Evolutionary conservation across 2,797 vertebrate species (phyloP), one percentile per base, ranked within the genome.

Genomic region (Vireo griseus): DNA sequence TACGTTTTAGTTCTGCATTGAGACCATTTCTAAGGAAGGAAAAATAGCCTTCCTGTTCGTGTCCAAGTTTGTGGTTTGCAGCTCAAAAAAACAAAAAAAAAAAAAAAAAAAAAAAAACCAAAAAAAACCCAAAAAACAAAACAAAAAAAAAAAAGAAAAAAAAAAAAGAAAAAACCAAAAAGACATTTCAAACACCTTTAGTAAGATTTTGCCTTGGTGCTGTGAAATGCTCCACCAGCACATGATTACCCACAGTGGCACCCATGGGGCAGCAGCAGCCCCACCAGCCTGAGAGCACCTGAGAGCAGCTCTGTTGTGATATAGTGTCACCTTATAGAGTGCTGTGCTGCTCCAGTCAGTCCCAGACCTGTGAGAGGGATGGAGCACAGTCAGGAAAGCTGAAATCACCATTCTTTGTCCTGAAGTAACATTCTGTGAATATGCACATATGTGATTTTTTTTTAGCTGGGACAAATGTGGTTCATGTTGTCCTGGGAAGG

Each of bases 21-120:
- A 31, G 79, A 82, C 67, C 13, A 63, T 85, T 89, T 54, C 44
- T 83, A 42, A 65, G 33, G 73, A 96, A 94, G 58, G 61, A 21
- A 84, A 93, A 89, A 68, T 45, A 48, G 39, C 5, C 2, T 88
- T 93, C 55, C 17, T 37, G 6, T 47, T 74, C 2, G 0, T 81
- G 35, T 84, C 15, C 16, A 76, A 96, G 44, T 73, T 59, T 44
- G 11, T 29, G 31, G 16, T 67, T 94, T 37, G 6, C 54, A 90
- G 59, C 29, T 59, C 10, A 12, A 22, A 35, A 31, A 42, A 7
- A 35, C 26, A 18, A 54, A 28, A 33, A 40, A 40, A 25, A 44
- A 44, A 18, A 54, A 28, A 33, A 40, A 40, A 25, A 44, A 44
- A n/a, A 39, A 39, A 39, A 9, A 39, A 39, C n/a, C n/a, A n/a